Percentiles rank a stretch among this genome's conserved stretches.
Evolutionary conservation across 1,140 invertebrate genomes (phyloP).

Genomic region (Magallana angulata): DNA sequence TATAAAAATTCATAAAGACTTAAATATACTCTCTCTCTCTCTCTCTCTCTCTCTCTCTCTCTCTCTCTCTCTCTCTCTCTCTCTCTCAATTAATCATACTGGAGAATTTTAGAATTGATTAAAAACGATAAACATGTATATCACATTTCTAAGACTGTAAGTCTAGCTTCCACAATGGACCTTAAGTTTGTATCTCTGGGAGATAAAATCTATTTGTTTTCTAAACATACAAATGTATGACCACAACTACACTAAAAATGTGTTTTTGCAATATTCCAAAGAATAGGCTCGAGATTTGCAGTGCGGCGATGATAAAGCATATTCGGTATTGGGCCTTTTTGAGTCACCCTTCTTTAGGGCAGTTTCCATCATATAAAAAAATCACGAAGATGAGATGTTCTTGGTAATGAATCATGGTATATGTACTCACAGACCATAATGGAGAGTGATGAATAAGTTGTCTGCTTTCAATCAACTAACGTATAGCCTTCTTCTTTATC

Average conservation of each 20-base stretch:
- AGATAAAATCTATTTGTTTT: slow-evolving; percentile 14
- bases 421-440: slow-evolving; percentile 19
- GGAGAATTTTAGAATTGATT: no score
- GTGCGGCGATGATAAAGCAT: not conserved
- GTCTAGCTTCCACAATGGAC: no score
- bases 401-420: not conserved
- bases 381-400: not conserved
- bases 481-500: not conserved
- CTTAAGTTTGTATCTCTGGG: not conserved
- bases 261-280: not conserved
- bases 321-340: not conserved
- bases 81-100: no score
- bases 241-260: not conserved
- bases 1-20: no score
- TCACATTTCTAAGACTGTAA: no score
- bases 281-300: not conserved
- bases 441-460: slow-evolving; percentile 21
- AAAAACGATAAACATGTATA: no score
- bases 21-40: no score
- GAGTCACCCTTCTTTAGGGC: slow-evolving; percentile 5
- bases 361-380: not conserved
- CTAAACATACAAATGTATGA: not conserved
- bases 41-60: no score
- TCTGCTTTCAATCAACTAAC: slow-evolving; percentile 27
- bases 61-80: no score